Evolutionary conservation across 2,797 vertebrate species (phyloP).

Genomic region (Diglossa cyanea): DNA sequence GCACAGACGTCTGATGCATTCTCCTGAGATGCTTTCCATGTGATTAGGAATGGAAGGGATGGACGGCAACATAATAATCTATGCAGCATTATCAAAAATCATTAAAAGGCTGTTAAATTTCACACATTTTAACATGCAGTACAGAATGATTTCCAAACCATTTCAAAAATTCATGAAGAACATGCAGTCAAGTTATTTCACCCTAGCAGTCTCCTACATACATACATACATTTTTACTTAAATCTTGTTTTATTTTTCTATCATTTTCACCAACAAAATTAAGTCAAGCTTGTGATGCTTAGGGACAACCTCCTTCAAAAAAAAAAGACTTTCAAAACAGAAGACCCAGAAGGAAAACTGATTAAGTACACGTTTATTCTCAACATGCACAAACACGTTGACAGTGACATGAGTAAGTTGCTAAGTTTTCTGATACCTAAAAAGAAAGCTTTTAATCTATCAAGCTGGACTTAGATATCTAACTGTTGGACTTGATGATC

Average conservation of each 20-base stretch:
- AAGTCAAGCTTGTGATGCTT: not conserved
- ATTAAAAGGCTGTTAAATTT: not conserved
- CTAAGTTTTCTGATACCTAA: not conserved
- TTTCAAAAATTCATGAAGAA: not conserved
- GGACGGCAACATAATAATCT: not conserved
- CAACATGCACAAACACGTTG: not conserved
- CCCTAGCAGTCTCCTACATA: not conserved
- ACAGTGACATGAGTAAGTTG: not conserved
- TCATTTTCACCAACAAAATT: not conserved
- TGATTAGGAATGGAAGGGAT: not conserved
- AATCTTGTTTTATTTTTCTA: not conserved
- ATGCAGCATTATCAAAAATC: not conserved
- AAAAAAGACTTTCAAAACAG: not conserved
- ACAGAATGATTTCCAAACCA: not conserved
- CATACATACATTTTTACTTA: not conserved
- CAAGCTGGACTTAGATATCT: not conserved
- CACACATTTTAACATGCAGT: not conserved
- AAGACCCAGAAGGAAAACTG: not conserved
- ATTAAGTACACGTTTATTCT: not conserved
- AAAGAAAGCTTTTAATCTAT: not conserved
- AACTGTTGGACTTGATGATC: not conserved
- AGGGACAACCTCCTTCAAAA: not conserved
- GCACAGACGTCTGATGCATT: not conserved
- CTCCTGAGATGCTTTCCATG: not conserved
- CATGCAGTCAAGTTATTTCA: not conserved